phyloP scores from a whole-genome alignment of 2,113 vertebrate genomes.

The Regulus satrapa region DNA sequence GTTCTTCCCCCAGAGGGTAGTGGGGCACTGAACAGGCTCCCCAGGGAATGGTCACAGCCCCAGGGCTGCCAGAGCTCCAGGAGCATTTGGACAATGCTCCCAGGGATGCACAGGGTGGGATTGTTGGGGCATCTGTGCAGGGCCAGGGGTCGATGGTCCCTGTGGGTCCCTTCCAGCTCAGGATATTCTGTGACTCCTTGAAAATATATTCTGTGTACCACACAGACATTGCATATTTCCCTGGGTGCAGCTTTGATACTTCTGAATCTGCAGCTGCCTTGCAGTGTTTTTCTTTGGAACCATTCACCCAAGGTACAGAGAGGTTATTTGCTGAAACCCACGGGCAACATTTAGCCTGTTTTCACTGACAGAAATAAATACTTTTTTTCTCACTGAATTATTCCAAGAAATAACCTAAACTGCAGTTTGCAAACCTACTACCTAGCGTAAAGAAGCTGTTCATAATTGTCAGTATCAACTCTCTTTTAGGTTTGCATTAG shows the following conservation, averaged over 20 bases:
- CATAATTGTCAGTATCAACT: neutral
- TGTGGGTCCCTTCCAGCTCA: neutral
- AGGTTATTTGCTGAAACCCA: neutral
- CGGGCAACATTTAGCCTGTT: neutral
- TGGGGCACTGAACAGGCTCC: neutral
- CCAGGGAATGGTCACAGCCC: neutral
- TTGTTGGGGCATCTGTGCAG: neutral
- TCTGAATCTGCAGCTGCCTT: neutral
- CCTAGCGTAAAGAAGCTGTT: neutral
- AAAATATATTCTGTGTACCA: neutral
- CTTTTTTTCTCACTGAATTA: neutral
- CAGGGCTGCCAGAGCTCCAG: neutral
- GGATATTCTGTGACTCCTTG: neutral
- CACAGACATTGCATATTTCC: neutral
- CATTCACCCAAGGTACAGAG: neutral
- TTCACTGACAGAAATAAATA: neutral
- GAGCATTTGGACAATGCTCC: fast-evolving
- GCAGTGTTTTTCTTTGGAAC: neutral
- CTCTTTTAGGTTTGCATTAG: neutral
- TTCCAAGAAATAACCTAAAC: neutral
- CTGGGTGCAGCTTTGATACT: neutral
- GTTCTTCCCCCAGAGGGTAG: neutral
- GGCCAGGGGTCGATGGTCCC: fast-evolving
- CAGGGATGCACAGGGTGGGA: neutral
- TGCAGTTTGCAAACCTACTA: neutral